Base-by-base conservation (phyloP, 2,888 invertebrate genomes). In the Azorinus chamasolen region DNA sequence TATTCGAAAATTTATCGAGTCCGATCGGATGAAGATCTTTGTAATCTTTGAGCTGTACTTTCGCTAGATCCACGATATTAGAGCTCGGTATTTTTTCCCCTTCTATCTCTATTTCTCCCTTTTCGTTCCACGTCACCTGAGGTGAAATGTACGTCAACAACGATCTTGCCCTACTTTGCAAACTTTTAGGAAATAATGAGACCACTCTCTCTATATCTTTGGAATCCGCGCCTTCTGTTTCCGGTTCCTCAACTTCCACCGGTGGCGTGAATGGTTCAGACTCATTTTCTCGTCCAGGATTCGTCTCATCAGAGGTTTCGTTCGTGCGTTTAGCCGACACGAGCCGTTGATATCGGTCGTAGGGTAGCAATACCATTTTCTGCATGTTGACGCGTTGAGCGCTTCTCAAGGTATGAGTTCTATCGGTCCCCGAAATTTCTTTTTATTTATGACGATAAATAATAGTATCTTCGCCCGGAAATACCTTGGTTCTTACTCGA, bases 1-100 rank as follows among this genome's bases (percentile, higher is more conserved):
- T n/a, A 32, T 10, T 5, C 18, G 45, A 22, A 50, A 73, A 73
- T 62, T 39, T 18, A 16, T 27, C 37, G 1, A 62, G 54, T 22
- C 74, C 74, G 2, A 24, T 8, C 0, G 68, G 74, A 24, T 37
- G 6, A 53, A 74, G 63, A 24, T 48, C 55, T 62, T 65, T 70
- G 45, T 76, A 76, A n/a, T 76, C 65, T 70, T 70, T 70, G 0
- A 76, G 20, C 27, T 76, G 69, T 8, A 62, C 68, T 68, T 53
- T 76, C 0, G 70, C 24, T 2, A 76, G 61, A 50, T 76, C 70
- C 10, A 76, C 70, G 20, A 76, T 61, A 45, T 76, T 76, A 10
- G 74, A 74, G 32, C 51, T 39, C 0, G 68, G 58, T 51, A 74
- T 68, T 41, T 8, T 27, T 24, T 57, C 58, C 14, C 43, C 69